Percentiles rank a stretch among this genome's conserved stretches.
phyloP scores from a whole-genome alignment of 2,797 vertebrate genomes.

The Gila robusta region DNA sequence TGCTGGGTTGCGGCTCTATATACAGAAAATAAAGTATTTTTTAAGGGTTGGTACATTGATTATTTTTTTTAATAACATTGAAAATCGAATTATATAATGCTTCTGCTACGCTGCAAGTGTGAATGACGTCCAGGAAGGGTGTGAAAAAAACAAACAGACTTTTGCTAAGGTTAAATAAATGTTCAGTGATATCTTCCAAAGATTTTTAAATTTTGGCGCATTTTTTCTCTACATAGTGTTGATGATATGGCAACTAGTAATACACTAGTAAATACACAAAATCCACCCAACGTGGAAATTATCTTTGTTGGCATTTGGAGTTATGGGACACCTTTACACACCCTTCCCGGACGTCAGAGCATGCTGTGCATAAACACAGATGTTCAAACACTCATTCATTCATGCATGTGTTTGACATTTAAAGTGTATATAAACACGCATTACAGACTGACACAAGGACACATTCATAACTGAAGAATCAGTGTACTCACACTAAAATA shows the following conservation, averaged over 20 bases:
- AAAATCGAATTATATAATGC: background rate
- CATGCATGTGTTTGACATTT: conserved; percentile 12
- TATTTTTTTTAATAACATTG: no score
- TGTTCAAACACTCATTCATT: conserved; percentile 22
- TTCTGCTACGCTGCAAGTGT: background rate
- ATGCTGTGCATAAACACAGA: conserved; percentile 40
- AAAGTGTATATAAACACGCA: conserved; percentile 5
- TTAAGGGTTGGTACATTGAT: no score
- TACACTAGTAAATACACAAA: conserved; percentile 4
- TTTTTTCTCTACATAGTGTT: no score
- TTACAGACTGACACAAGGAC: conserved; percentile 13
- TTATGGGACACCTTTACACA: conserved; percentile 60
- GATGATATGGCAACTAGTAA: no score
- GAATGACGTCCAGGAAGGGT: conserved; percentile 12
- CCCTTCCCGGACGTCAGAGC: conserved; percentile 12
- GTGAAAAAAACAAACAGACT: background rate
- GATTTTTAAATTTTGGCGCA: no score
- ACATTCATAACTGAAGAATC: conserved; percentile 4
- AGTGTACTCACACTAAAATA: conserved; percentile 5
- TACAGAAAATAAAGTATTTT: no score
- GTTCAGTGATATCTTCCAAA: no score
- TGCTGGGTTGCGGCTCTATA: no score
- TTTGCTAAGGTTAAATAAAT: no score
- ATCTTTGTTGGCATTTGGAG: conserved; percentile 61
- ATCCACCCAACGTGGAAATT: conserved; percentile 64